These are phyloP conservation scores for Athalia circularis DNA, from an alignment of 2,888 invertebrate genomes.

Conservation along the genomic window DNA sequence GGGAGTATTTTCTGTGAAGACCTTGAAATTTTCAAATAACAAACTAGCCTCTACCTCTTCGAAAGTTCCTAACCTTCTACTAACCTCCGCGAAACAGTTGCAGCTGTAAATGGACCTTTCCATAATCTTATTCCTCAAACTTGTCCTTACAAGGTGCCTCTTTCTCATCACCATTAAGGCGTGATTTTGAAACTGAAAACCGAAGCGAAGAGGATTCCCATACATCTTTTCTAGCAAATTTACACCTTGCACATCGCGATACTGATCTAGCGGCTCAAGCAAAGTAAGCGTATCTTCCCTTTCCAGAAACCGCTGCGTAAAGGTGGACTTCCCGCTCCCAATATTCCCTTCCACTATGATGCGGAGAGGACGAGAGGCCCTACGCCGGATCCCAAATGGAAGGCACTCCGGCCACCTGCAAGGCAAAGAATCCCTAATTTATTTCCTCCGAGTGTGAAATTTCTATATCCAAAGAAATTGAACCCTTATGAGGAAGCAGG, in stretches of 20 bases:
- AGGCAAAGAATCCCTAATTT: too few species aligned
- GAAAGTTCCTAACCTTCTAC: too few species aligned
- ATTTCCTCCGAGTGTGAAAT: neutral
- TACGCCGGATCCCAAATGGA: too few species aligned
- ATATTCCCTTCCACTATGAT: too few species aligned
- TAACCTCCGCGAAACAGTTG: too few species aligned
- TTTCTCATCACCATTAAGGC: neutral
- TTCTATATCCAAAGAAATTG: too few species aligned
- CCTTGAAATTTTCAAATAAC: neutral
- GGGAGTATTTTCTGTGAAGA: neutral
- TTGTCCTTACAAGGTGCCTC: neutral
- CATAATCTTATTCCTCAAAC: too few species aligned
- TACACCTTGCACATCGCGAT: neutral
- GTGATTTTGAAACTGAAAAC: slow-evolving; percentile 12
- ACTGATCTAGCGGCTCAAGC: neutral
- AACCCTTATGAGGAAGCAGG: too few species aligned
- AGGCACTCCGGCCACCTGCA: too few species aligned
- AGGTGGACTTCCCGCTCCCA: too few species aligned
- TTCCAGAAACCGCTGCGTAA: neutral
- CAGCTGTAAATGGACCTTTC: too few species aligned
- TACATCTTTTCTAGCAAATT: slow-evolving; percentile 19
- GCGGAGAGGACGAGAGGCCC: too few species aligned
- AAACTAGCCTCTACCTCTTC: neutral
- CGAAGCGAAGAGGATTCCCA: neutral
- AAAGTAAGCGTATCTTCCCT: neutral